Evolutionary conservation across 2,797 vertebrate genomes (phyloP).

Genomic region (Streptopelia turtur): DNA sequence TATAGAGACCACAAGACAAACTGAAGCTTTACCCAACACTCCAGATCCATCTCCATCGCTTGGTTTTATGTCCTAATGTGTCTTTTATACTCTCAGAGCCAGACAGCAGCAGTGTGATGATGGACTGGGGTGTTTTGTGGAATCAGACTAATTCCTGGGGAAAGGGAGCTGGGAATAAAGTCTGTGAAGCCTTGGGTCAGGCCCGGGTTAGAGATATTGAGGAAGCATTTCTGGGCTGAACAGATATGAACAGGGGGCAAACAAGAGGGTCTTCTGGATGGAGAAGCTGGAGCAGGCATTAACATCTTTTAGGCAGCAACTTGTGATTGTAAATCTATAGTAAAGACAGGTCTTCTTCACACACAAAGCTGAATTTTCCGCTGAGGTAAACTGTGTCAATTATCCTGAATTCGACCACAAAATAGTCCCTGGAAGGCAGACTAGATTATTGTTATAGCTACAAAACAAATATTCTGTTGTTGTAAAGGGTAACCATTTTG

Average conservation of each 20-base stretch:
- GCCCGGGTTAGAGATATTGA: neutral
- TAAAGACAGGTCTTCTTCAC: neutral
- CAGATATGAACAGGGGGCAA: neutral
- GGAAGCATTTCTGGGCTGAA: neutral
- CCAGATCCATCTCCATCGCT: neutral
- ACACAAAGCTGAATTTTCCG: neutral
- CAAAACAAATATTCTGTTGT: neutral
- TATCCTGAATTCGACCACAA: neutral
- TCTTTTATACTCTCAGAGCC: neutral
- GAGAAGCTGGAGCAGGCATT: neutral
- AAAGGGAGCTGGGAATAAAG: neutral
- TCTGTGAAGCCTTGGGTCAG: neutral
- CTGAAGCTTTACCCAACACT: neutral
- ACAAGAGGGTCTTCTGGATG: neutral
- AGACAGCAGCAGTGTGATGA: neutral
- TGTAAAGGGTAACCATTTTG: constrained; percentile 44
- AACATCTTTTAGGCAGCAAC: neutral
- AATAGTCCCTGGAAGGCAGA: neutral
- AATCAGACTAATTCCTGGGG: neutral
- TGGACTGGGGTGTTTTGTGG: neutral
- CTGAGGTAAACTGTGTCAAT: neutral
- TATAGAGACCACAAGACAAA: neutral
- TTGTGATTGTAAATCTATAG: neutral
- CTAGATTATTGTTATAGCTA: neutral
- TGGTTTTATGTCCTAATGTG: neutral